Conservation (phyloP, 2,888 invertebrate species). For the Prosopocoilus inquinatus region DNA sequence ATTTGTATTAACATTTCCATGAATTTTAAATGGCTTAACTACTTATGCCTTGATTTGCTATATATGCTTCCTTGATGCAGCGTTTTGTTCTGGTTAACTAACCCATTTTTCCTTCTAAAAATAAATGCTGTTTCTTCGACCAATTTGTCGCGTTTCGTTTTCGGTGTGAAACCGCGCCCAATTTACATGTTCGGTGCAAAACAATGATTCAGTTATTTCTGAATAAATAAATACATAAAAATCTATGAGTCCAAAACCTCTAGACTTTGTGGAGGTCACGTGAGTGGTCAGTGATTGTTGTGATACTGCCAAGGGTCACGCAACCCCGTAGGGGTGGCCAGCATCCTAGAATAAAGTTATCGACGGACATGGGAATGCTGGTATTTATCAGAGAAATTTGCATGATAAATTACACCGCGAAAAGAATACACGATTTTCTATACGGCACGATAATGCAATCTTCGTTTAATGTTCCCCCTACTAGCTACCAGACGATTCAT, state of each 20-base stretch:
- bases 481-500: no score
- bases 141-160: not conserved
- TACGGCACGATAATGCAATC: no score
- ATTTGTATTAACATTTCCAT: no score
- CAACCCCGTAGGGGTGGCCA: conserved; percentile 37
- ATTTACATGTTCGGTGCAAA: not conserved
- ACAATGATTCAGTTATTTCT: not conserved
- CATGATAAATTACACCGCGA: not conserved
- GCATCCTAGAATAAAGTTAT: conserved; percentile 2
- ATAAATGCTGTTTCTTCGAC: not conserved
- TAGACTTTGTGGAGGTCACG: conserved; percentile 32
- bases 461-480: no score
- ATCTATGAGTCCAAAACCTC: conserved; percentile 10
- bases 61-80: not conserved
- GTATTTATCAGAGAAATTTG: not conserved
- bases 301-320: conserved; percentile 42
- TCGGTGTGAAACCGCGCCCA: not conserved
- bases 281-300: conserved; percentile 42
- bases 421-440: no score
- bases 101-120: conserved; percentile 10
- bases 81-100: conserved; percentile 6
- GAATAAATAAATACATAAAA: conserved; percentile 1
- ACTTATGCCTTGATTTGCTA: no score
- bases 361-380: not conserved
- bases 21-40: no score